Evolutionary conservation across 2,888 invertebrate genomes (phyloP).

Genomic region (Drosophila picticornis): DNA sequence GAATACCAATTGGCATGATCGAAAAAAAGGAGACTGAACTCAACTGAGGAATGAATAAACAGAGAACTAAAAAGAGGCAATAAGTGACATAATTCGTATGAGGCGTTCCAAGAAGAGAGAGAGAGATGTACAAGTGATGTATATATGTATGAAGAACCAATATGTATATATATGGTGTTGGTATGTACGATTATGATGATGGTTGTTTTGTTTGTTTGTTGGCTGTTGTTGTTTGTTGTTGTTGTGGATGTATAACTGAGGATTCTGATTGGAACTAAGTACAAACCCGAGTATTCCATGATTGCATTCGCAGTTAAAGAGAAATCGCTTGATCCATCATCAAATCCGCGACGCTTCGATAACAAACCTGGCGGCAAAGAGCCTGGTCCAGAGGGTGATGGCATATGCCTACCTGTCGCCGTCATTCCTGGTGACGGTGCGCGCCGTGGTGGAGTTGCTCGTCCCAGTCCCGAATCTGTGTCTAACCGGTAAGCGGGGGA

Average conservation of each 20-base stretch:
- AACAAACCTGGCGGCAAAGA: constrained; percentile 91
- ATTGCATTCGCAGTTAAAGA: constrained; percentile 93
- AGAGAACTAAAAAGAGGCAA: constrained; percentile 4
- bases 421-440: constrained; percentile 94
- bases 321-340: constrained; percentile 93
- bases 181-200: constrained; percentile 51
- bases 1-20: constrained; percentile 41
- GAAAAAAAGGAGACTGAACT: constrained; percentile 14
- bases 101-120: constrained; percentile 32
- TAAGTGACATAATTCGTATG: constrained; percentile 26
- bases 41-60: constrained; percentile 27
- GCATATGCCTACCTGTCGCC: constrained; percentile 89
- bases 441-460: constrained; percentile 94
- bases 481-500: constrained; percentile 85
- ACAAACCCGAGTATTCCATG: constrained; percentile 93
- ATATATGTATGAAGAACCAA: constrained; percentile 41
- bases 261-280: constrained; percentile 66
- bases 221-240: constrained; percentile 21
- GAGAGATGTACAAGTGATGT: constrained; percentile 40
- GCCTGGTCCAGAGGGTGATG: constrained; percentile 94
- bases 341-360: constrained; percentile 89
- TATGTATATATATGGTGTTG: constrained; percentile 41
- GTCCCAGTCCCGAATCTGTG: constrained; percentile 94
- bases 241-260: constrained; percentile 51
- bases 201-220: constrained; percentile 39